Conservation (phyloP, 2,113 vertebrate genomes). For the Orientallactaga bullata region DNA sequence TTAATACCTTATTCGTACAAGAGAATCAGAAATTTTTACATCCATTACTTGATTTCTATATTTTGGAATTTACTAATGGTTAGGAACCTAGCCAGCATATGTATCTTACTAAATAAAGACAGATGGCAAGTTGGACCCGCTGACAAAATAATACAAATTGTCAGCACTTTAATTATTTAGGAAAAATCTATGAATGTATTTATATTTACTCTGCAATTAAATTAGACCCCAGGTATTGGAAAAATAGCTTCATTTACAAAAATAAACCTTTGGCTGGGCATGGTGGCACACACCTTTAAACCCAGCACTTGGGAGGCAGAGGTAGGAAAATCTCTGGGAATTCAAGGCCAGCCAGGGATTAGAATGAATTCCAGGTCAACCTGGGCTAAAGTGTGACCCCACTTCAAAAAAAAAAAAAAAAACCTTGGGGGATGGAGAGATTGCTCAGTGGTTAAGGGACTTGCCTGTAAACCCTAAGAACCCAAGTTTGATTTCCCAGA, state of each 20-base stretch:
- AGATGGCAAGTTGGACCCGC: not conserved
- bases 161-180: not conserved
- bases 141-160: not conserved
- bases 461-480: too few relatives aligned
- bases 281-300: too few relatives aligned
- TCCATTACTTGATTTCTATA: not conserved
- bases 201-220: slow-evolving; percentile 31
- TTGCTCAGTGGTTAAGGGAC: too few relatives aligned
- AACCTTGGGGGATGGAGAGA: too few relatives aligned
- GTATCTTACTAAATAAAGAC: slow-evolving; percentile 5
- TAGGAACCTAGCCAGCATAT: not conserved
- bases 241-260: not conserved
- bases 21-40: not conserved
- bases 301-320: too few relatives aligned
- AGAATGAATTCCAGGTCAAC: too few relatives aligned
- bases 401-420: not conserved
- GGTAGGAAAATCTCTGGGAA: too few relatives aligned
- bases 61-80: slow-evolving; percentile 7
- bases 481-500: too few relatives aligned
- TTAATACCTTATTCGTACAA: not conserved
- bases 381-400: too few relatives aligned
- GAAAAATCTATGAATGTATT: not conserved
- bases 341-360: too few relatives aligned
- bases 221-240: not conserved
- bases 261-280: not conserved